Conservation (phyloP, 2,888 invertebrate genomes). For the Eledona agricola region DNA sequence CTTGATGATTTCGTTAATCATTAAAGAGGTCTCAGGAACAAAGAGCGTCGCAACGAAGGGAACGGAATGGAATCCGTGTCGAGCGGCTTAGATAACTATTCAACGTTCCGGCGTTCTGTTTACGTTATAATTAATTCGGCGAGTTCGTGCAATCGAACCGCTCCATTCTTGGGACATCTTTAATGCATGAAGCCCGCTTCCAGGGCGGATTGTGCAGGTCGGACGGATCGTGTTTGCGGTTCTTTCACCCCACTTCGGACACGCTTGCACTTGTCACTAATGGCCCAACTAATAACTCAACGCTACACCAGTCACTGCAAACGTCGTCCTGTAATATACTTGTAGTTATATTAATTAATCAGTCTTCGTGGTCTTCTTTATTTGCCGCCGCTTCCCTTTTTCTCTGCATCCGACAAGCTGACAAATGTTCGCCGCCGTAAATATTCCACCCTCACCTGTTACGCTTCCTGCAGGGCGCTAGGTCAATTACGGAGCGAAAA, state of each 20-base stretch:
- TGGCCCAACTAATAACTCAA: no score
- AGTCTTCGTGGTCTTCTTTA: no score
- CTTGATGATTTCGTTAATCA: slow-evolving; percentile 31
- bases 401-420: slow-evolving; percentile 8
- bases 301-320: no score
- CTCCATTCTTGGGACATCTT: slow-evolving; percentile 28
- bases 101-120: slow-evolving; percentile 30
- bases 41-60: slow-evolving; percentile 14
- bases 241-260: no score
- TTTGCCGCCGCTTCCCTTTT: no score
- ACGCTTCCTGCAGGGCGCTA: slow-evolving; percentile 18
- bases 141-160: slow-evolving; percentile 28
- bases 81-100: slow-evolving; percentile 34
- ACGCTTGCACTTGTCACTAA: no score
- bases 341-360: no score
- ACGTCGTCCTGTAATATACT: no score
- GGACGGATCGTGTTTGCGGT: no score
- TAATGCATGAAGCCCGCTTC: slow-evolving; percentile 28
- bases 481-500: slow-evolving; percentile 20
- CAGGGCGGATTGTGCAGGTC: neutral
- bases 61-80: slow-evolving; percentile 22
- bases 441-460: slow-evolving; percentile 24
- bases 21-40: slow-evolving; percentile 23
- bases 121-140: slow-evolving; percentile 34
- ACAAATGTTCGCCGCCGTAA: slow-evolving; percentile 20